Conservation (phyloP, 2,113 vertebrate genomes). For the Lontra canadensis region DNA sequence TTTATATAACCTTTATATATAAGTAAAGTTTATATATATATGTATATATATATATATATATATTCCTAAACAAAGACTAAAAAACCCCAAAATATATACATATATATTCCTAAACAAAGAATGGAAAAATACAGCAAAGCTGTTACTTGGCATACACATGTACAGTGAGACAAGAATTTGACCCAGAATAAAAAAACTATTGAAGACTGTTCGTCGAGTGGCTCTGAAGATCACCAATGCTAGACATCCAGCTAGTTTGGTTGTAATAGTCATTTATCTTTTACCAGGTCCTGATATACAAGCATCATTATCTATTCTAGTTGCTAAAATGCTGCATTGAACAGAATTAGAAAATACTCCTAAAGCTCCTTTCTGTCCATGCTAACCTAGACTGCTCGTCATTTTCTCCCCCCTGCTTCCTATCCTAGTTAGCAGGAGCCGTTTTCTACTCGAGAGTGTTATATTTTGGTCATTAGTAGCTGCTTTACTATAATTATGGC, state of each 20-base stretch:
- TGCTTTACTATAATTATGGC: background rate
- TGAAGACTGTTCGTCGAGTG: background rate
- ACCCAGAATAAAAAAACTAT: background rate
- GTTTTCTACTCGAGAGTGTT: background rate
- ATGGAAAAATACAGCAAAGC: background rate
- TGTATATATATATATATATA: background rate
- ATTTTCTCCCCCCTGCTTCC: background rate
- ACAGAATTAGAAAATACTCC: constrained; percentile 5
- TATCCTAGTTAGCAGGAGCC: background rate
- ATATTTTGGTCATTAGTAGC: constrained; percentile 10
- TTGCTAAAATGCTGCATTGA: constrained; percentile 11
- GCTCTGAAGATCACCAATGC: background rate
- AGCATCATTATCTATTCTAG: background rate
- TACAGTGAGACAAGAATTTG: background rate
- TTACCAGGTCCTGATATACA: background rate
- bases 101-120: background rate
- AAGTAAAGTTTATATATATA: background rate
- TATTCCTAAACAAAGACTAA: background rate
- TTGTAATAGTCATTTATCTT: background rate
- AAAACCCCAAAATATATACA: no score
- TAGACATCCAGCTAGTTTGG: background rate
- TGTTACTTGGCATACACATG: background rate
- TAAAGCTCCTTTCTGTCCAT: background rate
- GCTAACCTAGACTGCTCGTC: background rate
- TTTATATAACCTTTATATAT: background rate